phyloP scores from a whole-genome alignment of 1,140 invertebrate genomes.

The Drosophila prosaltans region DNA sequence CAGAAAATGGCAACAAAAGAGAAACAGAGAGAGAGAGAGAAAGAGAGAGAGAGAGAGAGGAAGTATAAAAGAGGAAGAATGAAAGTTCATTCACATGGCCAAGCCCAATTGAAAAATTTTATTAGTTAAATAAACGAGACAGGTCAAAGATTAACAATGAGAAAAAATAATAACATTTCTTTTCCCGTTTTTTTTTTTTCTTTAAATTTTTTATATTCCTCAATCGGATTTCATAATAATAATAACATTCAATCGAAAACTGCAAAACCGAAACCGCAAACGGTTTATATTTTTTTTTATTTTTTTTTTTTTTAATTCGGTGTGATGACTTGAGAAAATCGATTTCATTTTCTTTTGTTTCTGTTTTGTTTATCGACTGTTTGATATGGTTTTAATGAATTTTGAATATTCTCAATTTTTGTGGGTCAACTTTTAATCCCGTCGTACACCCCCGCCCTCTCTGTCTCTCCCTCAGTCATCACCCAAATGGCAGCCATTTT shows the following conservation, averaged over 20 bases:
- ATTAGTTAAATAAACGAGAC: no score
- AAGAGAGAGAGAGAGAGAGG: not conserved
- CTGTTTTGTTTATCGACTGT: not conserved
- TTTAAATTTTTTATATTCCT: no score
- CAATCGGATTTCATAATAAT: no score
- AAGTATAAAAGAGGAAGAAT: no score
- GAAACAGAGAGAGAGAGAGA: not conserved
- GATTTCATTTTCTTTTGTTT: not conserved
- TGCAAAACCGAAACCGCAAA: not conserved
- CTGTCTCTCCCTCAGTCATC: not conserved
- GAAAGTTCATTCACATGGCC: not conserved
- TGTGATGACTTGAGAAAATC: constrained; percentile 1
- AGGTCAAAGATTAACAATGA: no score
- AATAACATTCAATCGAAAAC: no score
- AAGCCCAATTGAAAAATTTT: no score
- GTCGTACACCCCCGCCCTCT: not conserved
- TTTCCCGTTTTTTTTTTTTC: no score
- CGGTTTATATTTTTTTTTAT: not conserved
- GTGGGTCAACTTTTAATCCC: not conserved
- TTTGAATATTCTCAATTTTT: constrained; percentile 32
- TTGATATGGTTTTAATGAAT: constrained; percentile 59
- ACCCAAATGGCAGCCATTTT: constrained; percentile 51
- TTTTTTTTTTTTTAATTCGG: not conserved
- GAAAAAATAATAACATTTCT: no score
- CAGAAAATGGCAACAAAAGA: not conserved